phyloP scores from a whole-genome alignment of 2,113 vertebrate genomes.

The Halichoeres trimaculatus region DNA sequence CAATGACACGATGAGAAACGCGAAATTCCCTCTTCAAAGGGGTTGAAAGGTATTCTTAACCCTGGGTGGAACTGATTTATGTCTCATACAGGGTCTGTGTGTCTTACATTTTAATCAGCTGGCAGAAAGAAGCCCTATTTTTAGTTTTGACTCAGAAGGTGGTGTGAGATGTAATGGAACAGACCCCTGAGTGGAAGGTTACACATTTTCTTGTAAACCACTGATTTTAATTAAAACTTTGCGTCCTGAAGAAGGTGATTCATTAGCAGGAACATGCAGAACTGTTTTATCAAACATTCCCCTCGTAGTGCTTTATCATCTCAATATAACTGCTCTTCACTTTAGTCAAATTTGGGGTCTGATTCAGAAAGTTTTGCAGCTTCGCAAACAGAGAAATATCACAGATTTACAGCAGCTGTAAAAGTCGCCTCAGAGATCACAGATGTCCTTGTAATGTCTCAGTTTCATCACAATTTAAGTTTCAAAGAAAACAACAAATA shows the following conservation, averaged over 20 bases:
- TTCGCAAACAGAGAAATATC: neutral
- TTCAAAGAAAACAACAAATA: too few species aligned
- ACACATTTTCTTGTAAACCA: constrained; percentile 22
- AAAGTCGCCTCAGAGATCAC: too few species aligned
- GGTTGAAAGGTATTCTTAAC: constrained; percentile 23
- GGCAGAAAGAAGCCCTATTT: constrained; percentile 1
- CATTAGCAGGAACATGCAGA: constrained; percentile 30
- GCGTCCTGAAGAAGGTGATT: constrained; percentile 34
- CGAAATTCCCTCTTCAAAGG: constrained; percentile 7
- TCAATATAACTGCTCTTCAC: neutral
- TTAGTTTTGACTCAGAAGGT: neutral
- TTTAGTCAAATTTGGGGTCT: constrained; percentile 13
- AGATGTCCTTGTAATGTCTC: neutral
- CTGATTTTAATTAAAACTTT: constrained; percentile 51
- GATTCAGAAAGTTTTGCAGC: constrained; percentile 14
- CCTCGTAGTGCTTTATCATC: neutral
- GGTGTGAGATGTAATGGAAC: constrained; percentile 12
- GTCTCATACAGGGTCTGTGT: constrained; percentile 4
- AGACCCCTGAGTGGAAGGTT: constrained; percentile 22
- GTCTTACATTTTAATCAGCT: constrained; percentile 51
- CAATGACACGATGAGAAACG: constrained; percentile 9
- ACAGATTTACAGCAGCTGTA: neutral
- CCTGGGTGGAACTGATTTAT: constrained; percentile 30
- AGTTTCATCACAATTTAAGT: neutral
- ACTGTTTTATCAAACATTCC: constrained; percentile 12